Percentiles rank a stretch among this genome's conserved stretches.
phyloP scores from a whole-genome alignment of 2,888 invertebrate species.

The Pecten maximus region DNA sequence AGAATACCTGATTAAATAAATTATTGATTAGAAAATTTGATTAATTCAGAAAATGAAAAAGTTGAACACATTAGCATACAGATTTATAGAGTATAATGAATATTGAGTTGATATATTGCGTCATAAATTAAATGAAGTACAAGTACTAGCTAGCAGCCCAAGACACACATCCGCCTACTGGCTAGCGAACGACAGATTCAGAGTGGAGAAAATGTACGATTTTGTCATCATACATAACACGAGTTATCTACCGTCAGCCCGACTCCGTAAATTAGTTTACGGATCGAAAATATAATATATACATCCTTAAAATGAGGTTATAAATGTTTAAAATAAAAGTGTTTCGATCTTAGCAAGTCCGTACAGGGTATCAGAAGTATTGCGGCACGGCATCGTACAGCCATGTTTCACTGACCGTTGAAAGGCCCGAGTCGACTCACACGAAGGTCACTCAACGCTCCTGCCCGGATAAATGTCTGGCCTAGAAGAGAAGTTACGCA shows the following conservation, averaged over 20 bases:
- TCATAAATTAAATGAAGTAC: not conserved
- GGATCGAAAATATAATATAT: not conserved
- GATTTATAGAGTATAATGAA: not conserved
- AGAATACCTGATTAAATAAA: too few species aligned
- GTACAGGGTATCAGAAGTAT: not conserved
- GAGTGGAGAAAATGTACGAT: not conserved
- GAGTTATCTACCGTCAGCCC: constrained; percentile 1
- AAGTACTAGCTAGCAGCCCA: not conserved
- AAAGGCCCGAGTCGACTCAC: not conserved
- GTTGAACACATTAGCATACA: not conserved
- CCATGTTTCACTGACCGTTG: not conserved
- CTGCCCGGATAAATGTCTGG: not conserved
- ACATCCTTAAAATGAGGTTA: not conserved
- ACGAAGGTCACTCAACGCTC: not conserved
- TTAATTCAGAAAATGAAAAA: not conserved
- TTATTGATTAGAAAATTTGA: too few species aligned
- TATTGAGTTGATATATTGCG: not conserved
- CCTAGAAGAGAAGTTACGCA: not conserved
- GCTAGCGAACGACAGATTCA: not conserved
- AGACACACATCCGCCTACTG: not conserved
- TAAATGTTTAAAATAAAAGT: not conserved
- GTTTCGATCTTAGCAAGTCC: not conserved
- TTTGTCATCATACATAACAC: not conserved
- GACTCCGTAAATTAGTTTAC: not conserved
- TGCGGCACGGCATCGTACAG: not conserved